Conservation (phyloP, 1,140 invertebrate species). For the Ylistrum balloti region DNA sequence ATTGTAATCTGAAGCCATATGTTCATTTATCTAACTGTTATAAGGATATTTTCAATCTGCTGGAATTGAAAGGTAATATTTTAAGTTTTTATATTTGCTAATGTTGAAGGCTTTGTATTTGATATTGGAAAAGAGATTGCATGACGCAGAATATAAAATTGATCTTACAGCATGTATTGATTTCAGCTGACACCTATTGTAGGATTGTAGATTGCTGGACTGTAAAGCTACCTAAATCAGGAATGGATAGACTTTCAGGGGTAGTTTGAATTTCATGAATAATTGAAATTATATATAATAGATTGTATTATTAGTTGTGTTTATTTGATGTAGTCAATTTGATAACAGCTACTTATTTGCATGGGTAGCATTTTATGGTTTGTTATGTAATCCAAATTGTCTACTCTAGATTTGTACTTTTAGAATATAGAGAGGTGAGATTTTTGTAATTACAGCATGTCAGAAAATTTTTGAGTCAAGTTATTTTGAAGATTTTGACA, state of each 20-base stretch:
- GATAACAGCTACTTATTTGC: background rate
- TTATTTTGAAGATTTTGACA: too few relatives aligned
- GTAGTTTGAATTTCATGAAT: background rate
- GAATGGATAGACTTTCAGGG: background rate
- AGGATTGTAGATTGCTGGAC: too few relatives aligned
- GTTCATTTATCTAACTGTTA: too few relatives aligned
- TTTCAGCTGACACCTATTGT: background rate
- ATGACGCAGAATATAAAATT: background rate
- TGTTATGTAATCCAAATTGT: background rate
- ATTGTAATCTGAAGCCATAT: background rate
- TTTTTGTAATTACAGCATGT: too few relatives aligned
- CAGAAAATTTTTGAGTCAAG: too few relatives aligned
- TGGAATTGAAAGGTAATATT: background rate
- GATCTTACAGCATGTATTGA: background rate
- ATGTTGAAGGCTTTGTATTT: background rate
- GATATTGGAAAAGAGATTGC: background rate
- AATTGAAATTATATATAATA: too few relatives aligned
- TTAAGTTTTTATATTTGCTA: background rate
- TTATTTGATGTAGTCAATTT: too few relatives aligned
- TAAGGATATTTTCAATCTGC: background rate
- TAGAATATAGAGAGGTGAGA: too few relatives aligned
- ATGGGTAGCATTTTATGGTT: background rate
- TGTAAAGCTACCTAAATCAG: too few relatives aligned
- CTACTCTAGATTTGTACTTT: background rate
- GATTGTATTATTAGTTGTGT: too few relatives aligned